A percentile compares a stretch with the other conserved stretches of the same genome.
These are phyloP conservation scores for Cyrtodaria siliqua DNA, from an alignment of 2,888 invertebrate genomes.

Conservation along the genomic window DNA sequence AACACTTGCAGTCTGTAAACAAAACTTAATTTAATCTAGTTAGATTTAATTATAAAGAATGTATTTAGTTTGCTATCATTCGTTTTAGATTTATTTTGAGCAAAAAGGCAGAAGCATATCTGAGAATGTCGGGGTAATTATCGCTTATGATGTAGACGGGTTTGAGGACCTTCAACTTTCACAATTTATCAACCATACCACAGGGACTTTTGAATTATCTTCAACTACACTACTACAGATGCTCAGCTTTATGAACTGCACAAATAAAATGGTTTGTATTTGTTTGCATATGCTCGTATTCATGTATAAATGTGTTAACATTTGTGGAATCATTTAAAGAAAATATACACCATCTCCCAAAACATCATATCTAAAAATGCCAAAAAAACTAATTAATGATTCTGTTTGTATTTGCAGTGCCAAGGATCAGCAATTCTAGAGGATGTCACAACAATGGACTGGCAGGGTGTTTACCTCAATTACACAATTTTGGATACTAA, in stretches of 20 bases:
- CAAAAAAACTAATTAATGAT: too few species aligned
- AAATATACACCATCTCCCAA: too few species aligned
- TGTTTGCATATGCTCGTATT: too few species aligned
- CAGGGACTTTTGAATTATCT: background rate
- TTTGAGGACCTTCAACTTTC: constrained; percentile 2
- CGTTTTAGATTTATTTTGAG: background rate
- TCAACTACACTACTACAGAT: background rate
- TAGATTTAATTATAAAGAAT: too few species aligned
- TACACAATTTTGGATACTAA: constrained; percentile 33
- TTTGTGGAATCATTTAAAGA: too few species aligned
- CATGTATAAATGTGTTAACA: too few species aligned
- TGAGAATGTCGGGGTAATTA: background rate
- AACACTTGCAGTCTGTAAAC: too few species aligned
- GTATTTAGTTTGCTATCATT: too few species aligned
- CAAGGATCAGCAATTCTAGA: constrained; percentile 19
- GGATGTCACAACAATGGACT: constrained; percentile 18
- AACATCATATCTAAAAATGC: too few species aligned
- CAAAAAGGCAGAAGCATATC: background rate
- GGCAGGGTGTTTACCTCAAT: constrained; percentile 32
- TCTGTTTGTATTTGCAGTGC: constrained; percentile 32
- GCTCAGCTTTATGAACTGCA: background rate
- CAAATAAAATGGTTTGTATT: constrained; percentile 3
- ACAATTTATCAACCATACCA: background rate
- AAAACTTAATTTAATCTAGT: too few species aligned
- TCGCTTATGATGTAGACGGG: constrained; percentile 22